Base-by-base conservation (phyloP, 2,888 invertebrate species). In the Drosophila parthenogenetica region DNA sequence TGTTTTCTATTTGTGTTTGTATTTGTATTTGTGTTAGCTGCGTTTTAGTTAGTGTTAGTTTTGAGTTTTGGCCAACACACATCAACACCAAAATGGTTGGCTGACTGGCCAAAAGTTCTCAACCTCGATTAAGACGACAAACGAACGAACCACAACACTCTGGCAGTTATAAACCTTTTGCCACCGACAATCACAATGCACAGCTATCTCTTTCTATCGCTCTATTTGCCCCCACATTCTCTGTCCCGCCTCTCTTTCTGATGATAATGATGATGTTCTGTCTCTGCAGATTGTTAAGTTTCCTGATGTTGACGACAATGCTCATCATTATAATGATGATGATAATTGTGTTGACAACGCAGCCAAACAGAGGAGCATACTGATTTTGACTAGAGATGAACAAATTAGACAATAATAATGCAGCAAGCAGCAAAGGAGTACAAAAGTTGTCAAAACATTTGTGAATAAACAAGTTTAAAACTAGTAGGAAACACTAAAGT, bases 121-220 rank as follows among this genome's bases (percentile, higher is more conserved):
- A 66, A 63, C 40, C 69, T 78, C 79, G 72, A 81, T 84, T 72
- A 81, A 84, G 85, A 81, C 79, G 81, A 81, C 81, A 87, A 81
- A 72, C 72, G 75, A 68, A 84, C 87, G 35, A 32, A 49, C 49
- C 32, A 49, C 82, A 60, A 49, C 82, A 60, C 84, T 65, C 70
- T 73, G 62, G 53, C 68, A 71, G 81, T 64, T 74, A 64, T 50
- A 67, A 69, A 77, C 59, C 64, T 71, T 60, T 75, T 69, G 57
- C 32, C 65, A 59, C 54, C 19, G 48, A 69, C 81, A 60, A 58
- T 69, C 45, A 63, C 62, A 61, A 75, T 66, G 65, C 65, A 64
- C 54, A 25, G 14, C 46, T 39, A 39, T 35, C 51, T 51, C 40
- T 48, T 60, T 35, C 35, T 35, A 29, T 8, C 29, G 8, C 29